Evolutionary conservation across 1,140 invertebrate genomes (phyloP).

Genomic region (Vanessa atalanta): DNA sequence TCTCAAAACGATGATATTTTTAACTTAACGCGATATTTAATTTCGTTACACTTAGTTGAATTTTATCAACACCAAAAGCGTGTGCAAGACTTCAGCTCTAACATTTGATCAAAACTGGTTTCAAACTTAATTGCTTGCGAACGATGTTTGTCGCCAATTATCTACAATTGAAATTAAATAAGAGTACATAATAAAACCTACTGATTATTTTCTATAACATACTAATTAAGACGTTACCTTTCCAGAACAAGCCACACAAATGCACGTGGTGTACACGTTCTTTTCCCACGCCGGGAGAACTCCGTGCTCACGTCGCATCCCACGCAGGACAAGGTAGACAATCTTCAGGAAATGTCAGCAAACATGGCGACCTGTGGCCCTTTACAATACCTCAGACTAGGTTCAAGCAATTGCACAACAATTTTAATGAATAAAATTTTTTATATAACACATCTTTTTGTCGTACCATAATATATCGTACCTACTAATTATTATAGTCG

Average conservation of each 20-base stretch:
- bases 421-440: not conserved
- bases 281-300: constrained; percentile 91
- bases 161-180: no score
- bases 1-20: no score
- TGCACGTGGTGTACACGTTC: constrained; percentile 90
- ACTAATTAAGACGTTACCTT: not conserved
- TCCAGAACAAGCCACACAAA: constrained; percentile 91
- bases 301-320: constrained; percentile 91
- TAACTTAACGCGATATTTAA: no score
- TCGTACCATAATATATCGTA: not conserved
- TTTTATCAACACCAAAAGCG: no score
- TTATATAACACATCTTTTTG: not conserved
- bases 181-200: not conserved
- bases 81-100: no score
- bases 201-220: not conserved
- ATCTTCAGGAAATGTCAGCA: not conserved
- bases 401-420: not conserved
- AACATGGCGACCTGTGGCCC: not conserved
- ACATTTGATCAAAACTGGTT: no score
- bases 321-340: constrained; percentile 67
- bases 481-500: no score
- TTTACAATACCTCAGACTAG: not conserved
- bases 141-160: no score
- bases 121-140: no score
- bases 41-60: no score